Conservation (phyloP, 2,888 invertebrate genomes). For the Epiperipatus broadwayi region DNA sequence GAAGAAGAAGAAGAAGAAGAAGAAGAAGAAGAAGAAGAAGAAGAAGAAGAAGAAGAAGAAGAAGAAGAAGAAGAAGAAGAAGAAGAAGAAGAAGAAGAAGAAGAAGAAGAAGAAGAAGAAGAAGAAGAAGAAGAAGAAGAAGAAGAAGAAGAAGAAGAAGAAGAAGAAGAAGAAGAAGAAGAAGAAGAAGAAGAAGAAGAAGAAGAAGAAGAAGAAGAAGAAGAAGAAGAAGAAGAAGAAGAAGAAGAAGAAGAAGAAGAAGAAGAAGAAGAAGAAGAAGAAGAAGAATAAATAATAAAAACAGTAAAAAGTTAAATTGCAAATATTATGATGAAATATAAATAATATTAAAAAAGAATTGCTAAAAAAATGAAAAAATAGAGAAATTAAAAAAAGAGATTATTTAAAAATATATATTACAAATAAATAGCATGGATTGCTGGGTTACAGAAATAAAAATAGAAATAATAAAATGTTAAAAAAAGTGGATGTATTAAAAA, state of each 20-base stretch:
- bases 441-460: no score
- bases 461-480: no score
- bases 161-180: constrained; percentile 4
- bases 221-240: constrained; percentile 5
- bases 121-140: constrained; percentile 4
- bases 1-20: constrained; percentile 4
- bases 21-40: constrained; percentile 6
- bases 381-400: no score
- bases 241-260: constrained; percentile 5
- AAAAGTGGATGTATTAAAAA: no score
- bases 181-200: constrained; percentile 4
- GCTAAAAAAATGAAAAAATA: no score
- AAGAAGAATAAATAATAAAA: no score
- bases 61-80: constrained; percentile 4
- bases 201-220: constrained; percentile 5
- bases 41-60: constrained; percentile 5
- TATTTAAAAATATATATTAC: no score
- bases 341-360: no score
- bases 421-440: no score
- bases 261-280: no score
- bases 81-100: constrained; percentile 6
- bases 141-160: constrained; percentile 6
- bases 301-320: no score
- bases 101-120: constrained; percentile 4
- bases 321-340: no score